These are phyloP conservation scores for Steinernema carpocapsae DNA, from an alignment of 2,888 invertebrate species.

Conservation along the genomic window DNA sequence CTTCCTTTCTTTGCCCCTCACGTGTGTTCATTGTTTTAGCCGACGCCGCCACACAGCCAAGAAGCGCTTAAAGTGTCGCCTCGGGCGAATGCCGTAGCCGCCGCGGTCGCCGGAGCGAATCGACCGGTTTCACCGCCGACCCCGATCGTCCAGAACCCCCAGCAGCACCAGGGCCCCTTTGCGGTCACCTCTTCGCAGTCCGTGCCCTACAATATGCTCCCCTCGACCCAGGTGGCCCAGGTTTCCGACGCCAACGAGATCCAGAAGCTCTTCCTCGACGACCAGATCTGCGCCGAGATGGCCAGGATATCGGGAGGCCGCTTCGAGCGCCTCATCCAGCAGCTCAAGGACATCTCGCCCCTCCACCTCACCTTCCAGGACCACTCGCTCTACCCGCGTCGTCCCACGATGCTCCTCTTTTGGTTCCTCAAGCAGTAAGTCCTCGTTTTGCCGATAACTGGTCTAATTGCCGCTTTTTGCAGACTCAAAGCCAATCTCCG, in stretches of 20 bases:
- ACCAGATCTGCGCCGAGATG: constrained; percentile 18
- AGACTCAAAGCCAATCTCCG: constrained; percentile 8
- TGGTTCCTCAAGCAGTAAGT: constrained; percentile 23
- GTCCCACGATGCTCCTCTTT: constrained; percentile 19
- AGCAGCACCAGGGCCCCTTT: too few species aligned
- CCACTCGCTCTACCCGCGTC: constrained; percentile 10
- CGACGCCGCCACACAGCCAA: constrained; percentile 19
- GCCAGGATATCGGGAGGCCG: constrained; percentile 16
- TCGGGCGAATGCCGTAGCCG: constrained; percentile 23
- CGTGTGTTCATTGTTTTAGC: constrained; percentile 26
- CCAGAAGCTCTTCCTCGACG: not conserved
- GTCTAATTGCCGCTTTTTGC: not conserved
- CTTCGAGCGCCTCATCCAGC: constrained; percentile 12
- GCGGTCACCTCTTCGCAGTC: not conserved
- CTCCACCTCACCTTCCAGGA: constrained; percentile 18
- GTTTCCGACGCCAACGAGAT: not conserved
- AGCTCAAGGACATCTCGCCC: not conserved
- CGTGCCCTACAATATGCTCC: constrained; percentile 14
- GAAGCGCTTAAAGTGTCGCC: constrained; percentile 14
- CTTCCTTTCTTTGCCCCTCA: not conserved
- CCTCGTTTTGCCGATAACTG: not conserved
- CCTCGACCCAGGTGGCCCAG: constrained; percentile 4
- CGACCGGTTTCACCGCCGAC: constrained; percentile 26
- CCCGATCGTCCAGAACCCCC: constrained; percentile 19
- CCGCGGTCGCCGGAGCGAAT: not conserved